A percentile compares a stretch with the other conserved stretches of the same genome.
phyloP scores from a whole-genome alignment of 2,797 vertebrate genomes.

The Steatocranus sp. region DNA sequence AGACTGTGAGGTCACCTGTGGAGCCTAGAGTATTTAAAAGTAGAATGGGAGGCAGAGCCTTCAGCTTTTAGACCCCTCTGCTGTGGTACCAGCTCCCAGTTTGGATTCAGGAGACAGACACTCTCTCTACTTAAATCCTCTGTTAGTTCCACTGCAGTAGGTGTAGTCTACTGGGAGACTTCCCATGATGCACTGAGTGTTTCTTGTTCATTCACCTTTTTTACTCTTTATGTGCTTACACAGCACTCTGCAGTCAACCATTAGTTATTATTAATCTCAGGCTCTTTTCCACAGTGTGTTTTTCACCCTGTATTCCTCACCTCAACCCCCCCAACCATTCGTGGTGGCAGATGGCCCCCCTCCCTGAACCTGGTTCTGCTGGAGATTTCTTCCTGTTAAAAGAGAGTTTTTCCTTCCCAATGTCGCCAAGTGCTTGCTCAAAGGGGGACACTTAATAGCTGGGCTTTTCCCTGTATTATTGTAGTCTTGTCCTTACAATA shows the following conservation, averaged over 20 bases:
- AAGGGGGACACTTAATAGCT: not conserved
- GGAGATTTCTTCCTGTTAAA: not conserved
- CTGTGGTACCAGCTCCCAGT: not conserved
- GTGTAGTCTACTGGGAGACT: not conserved
- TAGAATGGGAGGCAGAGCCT: not conserved
- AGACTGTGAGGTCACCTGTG: not conserved
- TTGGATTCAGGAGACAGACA: not conserved
- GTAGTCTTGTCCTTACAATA: not conserved
- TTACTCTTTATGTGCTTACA: not conserved
- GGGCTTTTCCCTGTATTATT: not conserved
- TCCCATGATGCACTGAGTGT: not conserved
- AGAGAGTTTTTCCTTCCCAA: not conserved
- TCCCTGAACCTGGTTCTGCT: not conserved
- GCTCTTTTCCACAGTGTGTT: not conserved
- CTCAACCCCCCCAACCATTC: not conserved
- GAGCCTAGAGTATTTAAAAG: not conserved
- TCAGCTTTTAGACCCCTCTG: not conserved
- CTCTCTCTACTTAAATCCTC: not conserved
- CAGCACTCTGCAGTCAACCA: not conserved
- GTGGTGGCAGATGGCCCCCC: accelerated
- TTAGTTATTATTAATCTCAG: not conserved
- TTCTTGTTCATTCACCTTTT: not conserved
- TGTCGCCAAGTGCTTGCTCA: not conserved
- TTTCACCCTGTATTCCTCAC: not conserved
- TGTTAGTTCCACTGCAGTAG: not conserved